Base-by-base conservation (phyloP, 2,888 invertebrate species). In the Oscheius onirici region DNA sequence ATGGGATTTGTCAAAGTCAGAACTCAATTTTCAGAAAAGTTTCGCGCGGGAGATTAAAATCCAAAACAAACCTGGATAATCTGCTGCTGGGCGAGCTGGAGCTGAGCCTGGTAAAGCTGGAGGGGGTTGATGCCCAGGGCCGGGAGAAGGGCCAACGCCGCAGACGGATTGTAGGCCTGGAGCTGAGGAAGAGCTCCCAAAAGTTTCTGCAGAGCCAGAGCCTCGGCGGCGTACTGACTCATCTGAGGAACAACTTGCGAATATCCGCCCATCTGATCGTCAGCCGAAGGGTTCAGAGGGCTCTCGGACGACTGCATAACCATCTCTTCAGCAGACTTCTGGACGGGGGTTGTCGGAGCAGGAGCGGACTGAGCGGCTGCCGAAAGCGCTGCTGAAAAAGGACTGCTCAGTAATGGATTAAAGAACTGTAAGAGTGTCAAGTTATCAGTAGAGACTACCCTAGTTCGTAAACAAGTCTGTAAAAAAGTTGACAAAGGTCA, bases 211-310 rank as follows among this genome's bases (percentile, higher is more conserved):
- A 68, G 43, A n/a, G 43, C 40, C 13, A 34, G n/a, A 15, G 58
- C 44, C 24, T 49, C 55, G 2, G 41, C 55, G 8, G 41, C 52
- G 44, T 43, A 44, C 22, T 41, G 68, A 13, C 15, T 20, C 57
- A 57, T 44, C 22, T 68, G 57, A n/a, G 68, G 68, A 5, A 68
- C 68, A 15, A 68, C 43, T 24, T 68, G 44, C 11, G 26, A 11
- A 10, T n/a, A 40, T 34, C 5, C 26, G 6, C 24, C 3, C 24
- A 20, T 17, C 44, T 55, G 68, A 28, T 57, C 46, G 20, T 66
- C 66, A 20, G 46, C 57, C 15, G 68, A 57, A 1, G 68, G 68
- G 2, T 57, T 68, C n/a, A 68, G 68, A 22, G 68, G 55, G 11
- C 43, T 44, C 13, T 55, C 57, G 28, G 66, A 20, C 17, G 22